phyloP scores from a whole-genome alignment of 1,140 invertebrate genomes.

The Mactra quadrangularis region DNA sequence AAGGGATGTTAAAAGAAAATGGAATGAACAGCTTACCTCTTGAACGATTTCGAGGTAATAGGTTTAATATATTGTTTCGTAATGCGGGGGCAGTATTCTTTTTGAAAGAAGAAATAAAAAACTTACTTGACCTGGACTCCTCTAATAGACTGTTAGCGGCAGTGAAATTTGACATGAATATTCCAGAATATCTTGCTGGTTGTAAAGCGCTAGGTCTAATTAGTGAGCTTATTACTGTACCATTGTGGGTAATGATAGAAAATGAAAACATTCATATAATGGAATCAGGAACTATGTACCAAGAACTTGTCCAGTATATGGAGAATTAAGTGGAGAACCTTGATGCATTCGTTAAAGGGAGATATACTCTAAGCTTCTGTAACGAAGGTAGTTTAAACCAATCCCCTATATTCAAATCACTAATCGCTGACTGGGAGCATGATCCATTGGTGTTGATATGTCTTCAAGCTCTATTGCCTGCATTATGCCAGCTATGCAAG shows the following conservation, averaged over 20 bases:
- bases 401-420: not conserved
- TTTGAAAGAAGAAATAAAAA: not conserved
- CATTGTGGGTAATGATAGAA: constrained; percentile 14
- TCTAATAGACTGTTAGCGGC: constrained; percentile 16
- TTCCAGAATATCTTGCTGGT: constrained; percentile 1
- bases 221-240: not conserved
- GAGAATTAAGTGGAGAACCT: not conserved
- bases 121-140: not conserved
- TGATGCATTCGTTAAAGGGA: not conserved
- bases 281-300: not conserved
- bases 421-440: constrained; percentile 31
- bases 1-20: not conserved
- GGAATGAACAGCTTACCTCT: not conserved
- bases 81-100: constrained; percentile 15
- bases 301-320: constrained; percentile 31
- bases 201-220: constrained; percentile 17
- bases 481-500: constrained; percentile 36
- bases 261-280: constrained; percentile 14
- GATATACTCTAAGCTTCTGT: not conserved
- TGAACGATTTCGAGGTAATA: constrained; percentile 25
- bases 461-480: constrained; percentile 4
- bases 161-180: constrained; percentile 12
- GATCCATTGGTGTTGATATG: not conserved
- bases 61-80: constrained; percentile 30
- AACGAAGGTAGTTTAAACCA: not conserved